Evolutionary conservation across 2,797 vertebrate genomes (phyloP).

Genomic region (Melanotaenia parkinsoni): DNA sequence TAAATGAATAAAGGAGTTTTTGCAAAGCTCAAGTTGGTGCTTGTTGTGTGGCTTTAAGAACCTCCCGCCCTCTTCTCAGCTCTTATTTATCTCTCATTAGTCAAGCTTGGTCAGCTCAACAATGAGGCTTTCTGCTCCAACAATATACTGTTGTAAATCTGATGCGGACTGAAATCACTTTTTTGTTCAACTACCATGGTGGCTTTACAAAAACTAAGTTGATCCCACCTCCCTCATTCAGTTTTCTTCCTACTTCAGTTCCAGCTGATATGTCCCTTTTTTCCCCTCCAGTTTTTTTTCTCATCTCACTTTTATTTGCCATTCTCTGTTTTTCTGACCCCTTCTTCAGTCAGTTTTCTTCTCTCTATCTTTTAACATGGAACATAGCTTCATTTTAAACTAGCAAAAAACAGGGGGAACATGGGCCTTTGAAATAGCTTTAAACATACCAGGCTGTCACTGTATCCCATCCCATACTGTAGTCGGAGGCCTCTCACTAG

Average conservation of each 20-base stretch:
- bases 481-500: constrained; percentile 42
- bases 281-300: neutral
- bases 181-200: constrained; percentile 32
- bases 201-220: constrained; percentile 7
- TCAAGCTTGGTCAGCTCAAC: constrained; percentile 56
- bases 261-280: neutral
- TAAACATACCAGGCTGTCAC: constrained; percentile 47
- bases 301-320: neutral
- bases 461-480: constrained; percentile 26
- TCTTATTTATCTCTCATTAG: constrained; percentile 66
- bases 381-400: too few relatives aligned
- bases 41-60: constrained; percentile 25
- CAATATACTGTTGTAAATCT: constrained; percentile 53
- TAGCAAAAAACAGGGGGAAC: too few relatives aligned
- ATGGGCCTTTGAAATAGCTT: constrained; percentile 12
- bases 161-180: constrained; percentile 42
- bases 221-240: constrained; percentile 6
- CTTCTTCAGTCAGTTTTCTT: neutral
- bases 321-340: neutral
- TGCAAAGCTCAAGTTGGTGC: constrained; percentile 10
- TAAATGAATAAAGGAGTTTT: neutral
- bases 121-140: constrained; percentile 49
- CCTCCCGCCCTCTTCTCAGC: constrained; percentile 33
- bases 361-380: too few relatives aligned
- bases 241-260: constrained; percentile 6